Evolutionary conservation across 2,888 invertebrate genomes (phyloP), one percentile per base, ranked within the genome.

Genomic region (Lutraria lutraria): DNA sequence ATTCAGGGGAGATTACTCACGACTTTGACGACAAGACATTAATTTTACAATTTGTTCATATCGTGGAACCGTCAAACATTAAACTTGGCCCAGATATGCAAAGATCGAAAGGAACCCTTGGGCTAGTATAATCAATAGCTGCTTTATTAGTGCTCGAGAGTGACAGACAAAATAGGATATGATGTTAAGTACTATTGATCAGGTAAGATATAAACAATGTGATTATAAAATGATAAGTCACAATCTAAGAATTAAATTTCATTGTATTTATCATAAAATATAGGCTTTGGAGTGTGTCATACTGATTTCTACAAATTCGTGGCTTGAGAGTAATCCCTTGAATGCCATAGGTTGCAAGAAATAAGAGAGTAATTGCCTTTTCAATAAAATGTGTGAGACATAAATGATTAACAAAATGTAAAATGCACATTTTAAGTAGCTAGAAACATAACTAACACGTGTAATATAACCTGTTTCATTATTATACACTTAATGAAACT

Each of bases 171-270:
- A n/a, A 25, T 16, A 13, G 29, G 72, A 31, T 16, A 31, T 13
- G 34, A 76, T 76, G 76, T 76, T 76, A 76, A 76, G 76, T 25
- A 76, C 76, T 0, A 6, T 76, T 3, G 76, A 76, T 76, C 31
- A 76, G 76, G 76, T 76, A 76, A 76, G 76, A 15, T 8, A 16
- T 76, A 16, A 25, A 43, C 43, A 19, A 76, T 31, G 31, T 25
- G 16, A 76, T 34, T 34, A 34, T 76, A 56, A 34, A 25, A 76
- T 76, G 34, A 76, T 76, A 76, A 76, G 76, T 76, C 31, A 76
- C 76, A 76, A 12, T 68, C 25, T 25, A n/a, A 68, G 63, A 25
- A 68, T 68, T 68, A 25, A 68, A 68, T n/a, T 56, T 8, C 43
- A 2, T 4, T 8, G 43, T 43, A 8, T 43, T 43, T 8, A 43